These are phyloP conservation scores for Ploceus nigricollis DNA, from an alignment of 2,113 vertebrate species.

Conservation along the genomic window DNA sequence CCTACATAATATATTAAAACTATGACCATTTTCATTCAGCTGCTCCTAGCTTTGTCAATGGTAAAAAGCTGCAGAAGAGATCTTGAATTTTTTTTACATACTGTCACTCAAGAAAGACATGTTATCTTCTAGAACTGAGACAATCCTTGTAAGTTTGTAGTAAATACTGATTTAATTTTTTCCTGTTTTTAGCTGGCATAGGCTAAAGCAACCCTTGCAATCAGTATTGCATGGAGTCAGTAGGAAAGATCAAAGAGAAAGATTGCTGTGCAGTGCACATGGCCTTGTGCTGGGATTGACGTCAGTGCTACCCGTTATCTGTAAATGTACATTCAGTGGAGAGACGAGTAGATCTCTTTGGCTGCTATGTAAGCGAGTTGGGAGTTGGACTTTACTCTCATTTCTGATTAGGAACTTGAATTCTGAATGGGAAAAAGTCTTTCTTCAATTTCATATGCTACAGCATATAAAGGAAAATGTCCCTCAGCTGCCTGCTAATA, in stretches of 20 bases:
- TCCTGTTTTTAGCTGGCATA: background rate
- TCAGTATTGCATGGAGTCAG: background rate
- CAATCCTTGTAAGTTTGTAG: background rate
- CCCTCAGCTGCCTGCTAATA: background rate
- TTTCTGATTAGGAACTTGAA: background rate
- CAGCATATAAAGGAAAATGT: background rate
- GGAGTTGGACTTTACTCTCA: background rate
- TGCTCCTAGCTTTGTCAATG: background rate
- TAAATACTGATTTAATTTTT: background rate
- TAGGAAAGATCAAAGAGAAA: background rate
- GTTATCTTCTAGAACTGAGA: background rate
- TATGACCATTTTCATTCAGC: background rate
- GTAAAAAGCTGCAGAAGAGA: background rate
- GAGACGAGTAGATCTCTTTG: fast-evolving
- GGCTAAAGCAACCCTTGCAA: background rate
- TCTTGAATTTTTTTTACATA: background rate
- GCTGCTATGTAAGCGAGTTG: background rate
- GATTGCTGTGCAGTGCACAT: background rate
- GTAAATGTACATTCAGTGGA: background rate
- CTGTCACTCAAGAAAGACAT: background rate
- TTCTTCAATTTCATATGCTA: background rate
- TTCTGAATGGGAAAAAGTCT: background rate
- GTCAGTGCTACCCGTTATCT: background rate
- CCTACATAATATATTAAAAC: fast-evolving
- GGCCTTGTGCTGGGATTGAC: background rate